Evolutionary conservation across 92 coral and sea anemone genomes (phyloP).

Genomic region (Bergia sp.): DNA sequence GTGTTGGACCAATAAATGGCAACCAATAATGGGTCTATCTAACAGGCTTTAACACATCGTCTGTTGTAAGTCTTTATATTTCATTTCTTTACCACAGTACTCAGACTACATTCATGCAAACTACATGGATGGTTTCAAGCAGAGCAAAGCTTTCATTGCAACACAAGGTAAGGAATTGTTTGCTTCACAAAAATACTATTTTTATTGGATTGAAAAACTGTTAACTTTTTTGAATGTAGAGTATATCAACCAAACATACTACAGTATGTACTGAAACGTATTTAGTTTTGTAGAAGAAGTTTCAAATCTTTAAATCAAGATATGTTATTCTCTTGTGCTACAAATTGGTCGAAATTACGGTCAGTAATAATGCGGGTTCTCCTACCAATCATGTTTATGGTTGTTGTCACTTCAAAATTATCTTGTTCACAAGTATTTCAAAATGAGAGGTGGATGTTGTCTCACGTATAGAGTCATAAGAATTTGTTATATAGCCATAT

Average conservation of each 20-base stretch:
- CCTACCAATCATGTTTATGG: no score
- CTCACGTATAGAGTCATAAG: no score
- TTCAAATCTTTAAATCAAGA: not conserved
- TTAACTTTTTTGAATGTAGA: not conserved
- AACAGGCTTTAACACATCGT: not conserved
- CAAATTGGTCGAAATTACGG: not conserved
- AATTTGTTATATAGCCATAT: no score
- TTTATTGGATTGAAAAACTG: no score
- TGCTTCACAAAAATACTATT: not conserved
- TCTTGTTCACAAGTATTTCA: no score
- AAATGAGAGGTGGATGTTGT: no score
- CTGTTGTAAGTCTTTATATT: not conserved
- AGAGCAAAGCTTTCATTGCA: slow-evolving; percentile 84
- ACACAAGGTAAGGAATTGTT: slow-evolving; percentile 78
- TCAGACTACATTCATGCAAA: slow-evolving; percentile 95
- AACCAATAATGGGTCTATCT: no score
- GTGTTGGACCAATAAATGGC: no score
- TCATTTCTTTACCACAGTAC: slow-evolving; percentile 47
- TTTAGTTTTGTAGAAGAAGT: no score
- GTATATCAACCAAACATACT: no score
- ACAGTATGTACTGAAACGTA: no score
- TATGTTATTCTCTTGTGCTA: not conserved
- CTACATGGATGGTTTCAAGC: slow-evolving; percentile 86
- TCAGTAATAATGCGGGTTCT: not conserved
- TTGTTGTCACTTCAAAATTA: no score